phyloP scores from a whole-genome alignment of 2,113 vertebrate species.

The Grantiella picta region DNA sequence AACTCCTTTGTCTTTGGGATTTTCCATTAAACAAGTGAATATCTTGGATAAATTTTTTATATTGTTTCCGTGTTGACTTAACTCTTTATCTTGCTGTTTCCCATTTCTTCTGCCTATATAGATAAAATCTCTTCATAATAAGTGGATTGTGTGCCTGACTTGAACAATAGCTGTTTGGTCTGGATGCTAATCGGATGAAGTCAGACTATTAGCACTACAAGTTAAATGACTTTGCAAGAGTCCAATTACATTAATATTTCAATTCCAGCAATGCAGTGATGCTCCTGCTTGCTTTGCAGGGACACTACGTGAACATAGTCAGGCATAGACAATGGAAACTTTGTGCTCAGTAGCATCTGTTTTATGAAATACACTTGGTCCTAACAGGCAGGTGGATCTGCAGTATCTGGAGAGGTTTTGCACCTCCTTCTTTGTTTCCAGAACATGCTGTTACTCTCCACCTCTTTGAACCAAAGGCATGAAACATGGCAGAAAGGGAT shows the following conservation, averaged over 20 bases:
- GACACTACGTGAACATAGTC: neutral
- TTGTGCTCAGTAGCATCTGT: neutral
- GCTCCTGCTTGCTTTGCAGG: neutral
- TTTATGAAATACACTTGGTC: neutral
- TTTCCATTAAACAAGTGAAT: neutral
- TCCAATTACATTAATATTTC: slow-evolving; percentile 1
- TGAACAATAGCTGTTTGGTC: slow-evolving; percentile 6
- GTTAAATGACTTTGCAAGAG: slow-evolving; percentile 19
- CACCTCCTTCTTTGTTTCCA: neutral
- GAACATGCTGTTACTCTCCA: neutral
- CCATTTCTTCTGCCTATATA: neutral
- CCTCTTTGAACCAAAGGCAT: neutral
- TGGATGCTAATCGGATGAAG: neutral
- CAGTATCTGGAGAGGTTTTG: neutral
- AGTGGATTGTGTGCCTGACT: neutral
- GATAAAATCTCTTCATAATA: slow-evolving; percentile 4
- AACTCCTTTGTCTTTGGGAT: slow-evolving; percentile 17
- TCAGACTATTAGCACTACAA: slow-evolving; percentile 18
- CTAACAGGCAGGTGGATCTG: neutral
- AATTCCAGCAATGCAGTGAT: neutral
- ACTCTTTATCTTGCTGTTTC: neutral
- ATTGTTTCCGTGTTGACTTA: neutral
- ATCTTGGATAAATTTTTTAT: neutral
- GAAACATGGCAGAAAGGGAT: neutral
- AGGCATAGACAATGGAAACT: neutral